Percentiles rank a stretch among this genome's conserved stretches.
These are phyloP conservation scores for Mirounga angustirostris DNA, from an alignment of 2,113 vertebrate genomes.

Conservation along the genomic window DNA sequence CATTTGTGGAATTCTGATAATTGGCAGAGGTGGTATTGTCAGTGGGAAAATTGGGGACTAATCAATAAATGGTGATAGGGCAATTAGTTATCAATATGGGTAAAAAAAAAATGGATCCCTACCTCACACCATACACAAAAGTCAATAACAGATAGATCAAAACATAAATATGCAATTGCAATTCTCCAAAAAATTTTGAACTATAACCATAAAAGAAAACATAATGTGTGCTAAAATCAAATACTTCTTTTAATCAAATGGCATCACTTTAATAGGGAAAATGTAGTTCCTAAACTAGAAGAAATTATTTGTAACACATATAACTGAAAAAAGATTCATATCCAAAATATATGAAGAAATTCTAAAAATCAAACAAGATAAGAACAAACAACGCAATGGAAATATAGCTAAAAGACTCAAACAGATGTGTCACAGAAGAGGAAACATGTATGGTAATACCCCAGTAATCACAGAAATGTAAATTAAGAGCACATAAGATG, in stretches of 20 bases:
- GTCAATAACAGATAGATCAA: background rate
- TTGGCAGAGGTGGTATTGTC: background rate
- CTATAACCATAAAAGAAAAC: background rate
- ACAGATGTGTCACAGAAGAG: background rate
- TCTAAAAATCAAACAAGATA: background rate
- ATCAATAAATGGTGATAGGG: background rate
- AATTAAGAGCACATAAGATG: background rate
- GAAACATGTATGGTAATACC: background rate
- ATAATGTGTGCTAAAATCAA: background rate
- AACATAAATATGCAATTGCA: background rate
- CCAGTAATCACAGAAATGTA: background rate
- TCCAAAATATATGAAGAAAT: background rate
- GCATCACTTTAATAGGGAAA: background rate
- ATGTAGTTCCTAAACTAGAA: background rate
- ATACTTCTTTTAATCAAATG: conserved; percentile 31
- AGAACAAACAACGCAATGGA: background rate
- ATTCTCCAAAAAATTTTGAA: background rate
- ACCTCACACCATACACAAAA: background rate
- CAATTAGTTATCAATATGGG: background rate
- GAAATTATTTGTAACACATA: background rate
- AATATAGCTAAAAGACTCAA: background rate
- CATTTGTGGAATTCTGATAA: background rate
- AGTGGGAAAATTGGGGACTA: background rate
- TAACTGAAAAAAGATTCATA: background rate
- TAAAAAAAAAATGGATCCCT: background rate